Base-by-base conservation (phyloP, 2,888 invertebrate genomes). In the Drosophila subquinaria region DNA sequence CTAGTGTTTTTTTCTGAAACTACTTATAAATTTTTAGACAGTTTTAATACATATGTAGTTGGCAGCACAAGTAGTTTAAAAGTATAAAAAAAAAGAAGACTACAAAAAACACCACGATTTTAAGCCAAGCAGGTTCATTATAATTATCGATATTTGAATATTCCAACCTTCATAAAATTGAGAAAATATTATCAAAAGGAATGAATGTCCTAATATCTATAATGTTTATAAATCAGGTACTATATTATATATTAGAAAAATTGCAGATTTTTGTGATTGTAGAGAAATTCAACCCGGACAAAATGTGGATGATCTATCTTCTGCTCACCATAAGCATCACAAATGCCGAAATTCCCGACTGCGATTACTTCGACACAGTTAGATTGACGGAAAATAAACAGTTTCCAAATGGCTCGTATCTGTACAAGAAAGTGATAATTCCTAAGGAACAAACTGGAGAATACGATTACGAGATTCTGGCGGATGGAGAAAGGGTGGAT, bases 341-440 rank as follows among this genome's bases (percentile, higher is more conserved):
- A 3, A 1, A 3, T 6, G 77, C 42, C 5, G 69, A 73, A 0
- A 80, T 85, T 33, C 68, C 59, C 1, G 73, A 45, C 1, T 91
- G 91, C 51, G 69, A 78, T 30, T 90, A 72, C 64, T 74, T 70
- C 5, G 90, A 91, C 38, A 84, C 90, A 1, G 81, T 90, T 0
- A 63, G 82, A 36, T 73, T 92, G 20, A 73, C 75, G 3, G 50
- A 45, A 2, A 76, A 73, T 10, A 6, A 20, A 2, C 57, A 17
- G 30, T 60, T 78, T 1, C 0, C 20, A 1, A 83, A 90, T 66
- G 89, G 89, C 4, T 85, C 88, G 1, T 89, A 88, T 51, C 15
- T 73, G 2, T 83, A 81, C 36, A 79, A 89, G 8, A 78, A 60
- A 0, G n/a, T 90, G 3, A n/a, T 83, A 27, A 82, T 91, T 61